Percentiles rank a stretch among this genome's conserved stretches.
Conservation (phyloP, 2,797 vertebrate species). For the Cossypha polioptera region DNA sequence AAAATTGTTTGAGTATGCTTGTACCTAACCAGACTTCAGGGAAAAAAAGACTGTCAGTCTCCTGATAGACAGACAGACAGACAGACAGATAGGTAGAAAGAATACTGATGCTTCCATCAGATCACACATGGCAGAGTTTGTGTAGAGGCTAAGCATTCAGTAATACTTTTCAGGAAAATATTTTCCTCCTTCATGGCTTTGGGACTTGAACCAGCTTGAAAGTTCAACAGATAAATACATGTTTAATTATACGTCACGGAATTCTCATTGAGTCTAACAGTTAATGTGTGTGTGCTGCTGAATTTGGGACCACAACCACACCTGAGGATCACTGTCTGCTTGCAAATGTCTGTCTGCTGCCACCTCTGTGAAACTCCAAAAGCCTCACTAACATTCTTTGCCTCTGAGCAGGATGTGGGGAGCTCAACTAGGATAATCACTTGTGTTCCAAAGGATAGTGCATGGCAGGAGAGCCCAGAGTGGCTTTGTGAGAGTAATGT, state of each 20-base stretch:
- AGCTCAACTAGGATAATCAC: constrained; percentile 27
- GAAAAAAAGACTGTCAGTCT: not conserved
- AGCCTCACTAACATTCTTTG: not conserved
- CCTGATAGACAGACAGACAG: not conserved
- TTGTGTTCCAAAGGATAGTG: constrained; percentile 16
- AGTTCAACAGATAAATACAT: not conserved
- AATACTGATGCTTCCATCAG: not conserved
- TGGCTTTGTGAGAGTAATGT: constrained; percentile 1
- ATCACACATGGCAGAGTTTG: not conserved
- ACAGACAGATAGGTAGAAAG: not conserved
- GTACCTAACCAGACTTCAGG: not conserved
- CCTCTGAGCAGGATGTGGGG: not conserved
- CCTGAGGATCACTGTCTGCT: not conserved
- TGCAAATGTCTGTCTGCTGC: not conserved
- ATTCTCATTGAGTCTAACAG: not conserved
- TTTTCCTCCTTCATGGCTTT: not conserved
- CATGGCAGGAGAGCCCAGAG: not conserved
- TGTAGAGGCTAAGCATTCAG: not conserved
- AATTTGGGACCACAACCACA: not conserved
- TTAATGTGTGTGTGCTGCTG: not conserved
- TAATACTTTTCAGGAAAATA: not conserved
- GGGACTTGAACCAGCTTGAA: not conserved
- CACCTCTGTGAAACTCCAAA: not conserved
- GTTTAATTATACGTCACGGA: not conserved
- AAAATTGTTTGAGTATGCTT: not conserved